phyloP scores from a whole-genome alignment of 2,888 invertebrate species.

The Synergus itoensis region DNA sequence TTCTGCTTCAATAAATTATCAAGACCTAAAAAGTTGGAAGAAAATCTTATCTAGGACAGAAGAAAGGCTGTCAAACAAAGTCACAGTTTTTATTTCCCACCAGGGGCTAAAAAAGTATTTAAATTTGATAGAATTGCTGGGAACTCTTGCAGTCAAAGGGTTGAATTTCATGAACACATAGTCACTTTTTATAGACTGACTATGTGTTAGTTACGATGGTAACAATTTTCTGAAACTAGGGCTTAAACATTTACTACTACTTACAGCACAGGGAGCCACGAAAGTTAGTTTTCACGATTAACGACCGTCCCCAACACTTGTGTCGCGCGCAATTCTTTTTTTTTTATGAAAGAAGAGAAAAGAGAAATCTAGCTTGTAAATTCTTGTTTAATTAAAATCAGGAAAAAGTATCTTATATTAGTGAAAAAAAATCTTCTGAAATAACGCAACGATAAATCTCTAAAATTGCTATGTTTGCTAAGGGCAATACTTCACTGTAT shows the following conservation, averaged over 20 bases:
- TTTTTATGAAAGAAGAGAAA: neutral
- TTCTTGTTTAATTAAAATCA: neutral
- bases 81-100: neutral
- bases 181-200: too few relatives aligned
- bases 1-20: neutral
- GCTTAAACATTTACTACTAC: neutral
- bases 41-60: neutral
- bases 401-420: neutral
- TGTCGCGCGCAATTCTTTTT: neutral
- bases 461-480: neutral
- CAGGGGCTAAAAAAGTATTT: neutral
- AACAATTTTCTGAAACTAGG: neutral
- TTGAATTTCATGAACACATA: slow-evolving; percentile 1
- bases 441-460: neutral
- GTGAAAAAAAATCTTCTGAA: neutral
- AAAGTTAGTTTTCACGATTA: slow-evolving; percentile 19
- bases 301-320: slow-evolving; percentile 20
- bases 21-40: neutral
- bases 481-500: neutral
- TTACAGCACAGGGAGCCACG: neutral
- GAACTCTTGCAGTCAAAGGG: neutral
- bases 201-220: slow-evolving; percentile 1
- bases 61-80: neutral
- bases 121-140: neutral
- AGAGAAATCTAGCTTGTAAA: neutral